Evolutionary conservation across 2,888 invertebrate species (phyloP), one percentile per base, ranked within the genome.

Genomic region (Drosophila sordidula): DNA sequence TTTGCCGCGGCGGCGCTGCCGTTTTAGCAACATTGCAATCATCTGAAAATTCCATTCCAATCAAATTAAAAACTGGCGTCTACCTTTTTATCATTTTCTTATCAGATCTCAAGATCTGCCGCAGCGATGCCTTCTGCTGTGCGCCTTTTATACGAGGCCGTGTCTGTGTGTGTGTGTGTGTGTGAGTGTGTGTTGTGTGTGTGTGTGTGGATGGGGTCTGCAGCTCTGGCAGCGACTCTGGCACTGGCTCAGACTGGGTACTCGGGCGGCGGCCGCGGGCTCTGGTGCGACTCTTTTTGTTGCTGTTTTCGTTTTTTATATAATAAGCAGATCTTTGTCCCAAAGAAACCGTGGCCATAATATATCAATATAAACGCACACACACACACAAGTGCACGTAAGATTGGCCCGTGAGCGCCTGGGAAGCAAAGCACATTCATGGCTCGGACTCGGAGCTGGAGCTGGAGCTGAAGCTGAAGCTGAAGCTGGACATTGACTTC

Each of bases 51-150:
- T 88, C 89, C 88, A 90, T 91, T 90, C 90, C 91, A 91, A 91
- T 91, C 91, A 91, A 91, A 91, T 91, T 91, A 91, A 90, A 90
- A 91, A 90, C 90, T 90, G 91, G 91, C 91, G 92, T 91, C 91
- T 91, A 87, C 89, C 91, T 89, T 91, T 91, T 91, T 91, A 91
- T 91, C 91, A 91, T 91, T 90, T 87, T 90, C 90, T 90, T 90
- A 90, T 90, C 90, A 90, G 91, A 91, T 90, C 90, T 84, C 81
- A 80, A 91, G 91, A 90, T 91, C 91, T 89, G 85, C 89, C 88
- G 89, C 89, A 89, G 89, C 87, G 89, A 83, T 83, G 82, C 83
- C 85, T 88, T 88, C 89, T 89, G 88, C 86, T 78, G 79, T 75
- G 75, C 75, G 68, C 77, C 61, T 68, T 66, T 72, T 51, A 72